These are phyloP conservation scores for Anagrus nilaparvatae DNA, from an alignment of 1,140 invertebrate species.

Conservation along the genomic window DNA sequence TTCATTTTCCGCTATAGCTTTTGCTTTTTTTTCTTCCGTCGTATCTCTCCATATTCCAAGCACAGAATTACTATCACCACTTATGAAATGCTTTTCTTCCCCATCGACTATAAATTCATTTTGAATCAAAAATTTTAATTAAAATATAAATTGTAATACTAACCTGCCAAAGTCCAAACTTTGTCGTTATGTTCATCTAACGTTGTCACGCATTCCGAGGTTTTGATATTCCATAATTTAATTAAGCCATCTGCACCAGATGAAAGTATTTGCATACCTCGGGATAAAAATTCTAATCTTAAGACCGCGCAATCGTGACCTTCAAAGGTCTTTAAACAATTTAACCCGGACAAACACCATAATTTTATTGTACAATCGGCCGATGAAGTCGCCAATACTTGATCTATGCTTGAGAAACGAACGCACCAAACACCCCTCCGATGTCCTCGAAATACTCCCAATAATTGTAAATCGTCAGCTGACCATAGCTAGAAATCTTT, in stretches of 20 bases:
- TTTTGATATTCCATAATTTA: constrained; percentile 87
- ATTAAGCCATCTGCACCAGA: constrained; percentile 81
- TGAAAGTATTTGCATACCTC: constrained; percentile 81
- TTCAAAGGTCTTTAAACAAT: constrained; percentile 89
- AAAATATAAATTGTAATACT: constrained; percentile 7
- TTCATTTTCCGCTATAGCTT: constrained; percentile 56
- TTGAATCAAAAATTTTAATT: constrained; percentile 14
- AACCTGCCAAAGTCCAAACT: constrained; percentile 72
- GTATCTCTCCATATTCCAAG: constrained; percentile 79
- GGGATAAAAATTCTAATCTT: constrained; percentile 67
- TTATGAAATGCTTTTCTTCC: constrained; percentile 63
- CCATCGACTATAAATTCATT: constrained; percentile 40
- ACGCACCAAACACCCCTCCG: constrained; percentile 87
- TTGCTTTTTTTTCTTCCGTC: constrained; percentile 58
- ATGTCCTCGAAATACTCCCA: constrained; percentile 82
- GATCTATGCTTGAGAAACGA: constrained; percentile 88
- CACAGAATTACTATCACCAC: constrained; percentile 84
- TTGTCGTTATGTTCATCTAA: constrained; percentile 78
- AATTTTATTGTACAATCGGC: constrained; percentile 93
- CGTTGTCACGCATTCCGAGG: constrained; percentile 72
- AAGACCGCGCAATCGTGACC: constrained; percentile 90
- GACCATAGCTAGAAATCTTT: constrained; percentile 69
- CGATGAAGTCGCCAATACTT: constrained; percentile 81
- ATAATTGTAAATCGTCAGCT: constrained; percentile 52
- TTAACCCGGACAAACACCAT: constrained; percentile 81